Conservation (phyloP, 2,797 vertebrate genomes). For the Platyrinchus mystaceus region DNA sequence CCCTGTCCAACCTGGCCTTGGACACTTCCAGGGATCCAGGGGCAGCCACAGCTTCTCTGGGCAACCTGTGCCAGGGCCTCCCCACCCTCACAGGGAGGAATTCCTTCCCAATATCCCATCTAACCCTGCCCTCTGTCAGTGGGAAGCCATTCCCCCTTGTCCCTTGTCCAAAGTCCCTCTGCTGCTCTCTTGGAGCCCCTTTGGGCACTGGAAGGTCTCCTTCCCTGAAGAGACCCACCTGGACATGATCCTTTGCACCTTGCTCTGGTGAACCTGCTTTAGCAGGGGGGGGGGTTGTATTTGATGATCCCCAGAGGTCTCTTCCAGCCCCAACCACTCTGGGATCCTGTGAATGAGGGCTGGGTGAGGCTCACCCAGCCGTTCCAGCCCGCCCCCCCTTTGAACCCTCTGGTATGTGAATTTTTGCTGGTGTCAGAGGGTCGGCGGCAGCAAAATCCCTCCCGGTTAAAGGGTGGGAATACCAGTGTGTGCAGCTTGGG, state of each 20-base stretch:
- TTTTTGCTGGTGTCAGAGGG: slow-evolving; percentile 63
- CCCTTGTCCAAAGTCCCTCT: background rate
- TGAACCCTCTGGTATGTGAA: slow-evolving; percentile 58
- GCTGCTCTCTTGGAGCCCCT: background rate
- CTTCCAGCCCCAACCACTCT: background rate
- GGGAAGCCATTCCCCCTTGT: background rate
- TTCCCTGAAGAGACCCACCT: background rate
- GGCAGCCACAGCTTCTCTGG: background rate
- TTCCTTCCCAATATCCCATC: background rate
- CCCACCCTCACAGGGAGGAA: background rate
- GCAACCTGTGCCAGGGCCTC: background rate
- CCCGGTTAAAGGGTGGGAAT: slow-evolving; percentile 61
- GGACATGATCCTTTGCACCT: background rate
- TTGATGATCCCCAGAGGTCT: background rate
- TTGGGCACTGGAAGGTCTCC: rapidly evolving
- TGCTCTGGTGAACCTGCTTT: background rate
- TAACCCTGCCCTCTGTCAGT: rapidly evolving
- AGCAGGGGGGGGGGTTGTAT: background rate
- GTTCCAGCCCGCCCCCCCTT: background rate
- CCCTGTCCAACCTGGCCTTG: background rate
- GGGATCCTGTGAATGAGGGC: background rate
- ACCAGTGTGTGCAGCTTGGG: slow-evolving; percentile 55
- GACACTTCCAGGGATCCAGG: background rate
- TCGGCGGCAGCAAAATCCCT: slow-evolving; percentile 42
- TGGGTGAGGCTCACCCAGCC: background rate